Evolutionary conservation across 2,797 vertebrate genomes (phyloP), one percentile per base, ranked within the genome.

Genomic region (Sitta carolinensis): DNA sequence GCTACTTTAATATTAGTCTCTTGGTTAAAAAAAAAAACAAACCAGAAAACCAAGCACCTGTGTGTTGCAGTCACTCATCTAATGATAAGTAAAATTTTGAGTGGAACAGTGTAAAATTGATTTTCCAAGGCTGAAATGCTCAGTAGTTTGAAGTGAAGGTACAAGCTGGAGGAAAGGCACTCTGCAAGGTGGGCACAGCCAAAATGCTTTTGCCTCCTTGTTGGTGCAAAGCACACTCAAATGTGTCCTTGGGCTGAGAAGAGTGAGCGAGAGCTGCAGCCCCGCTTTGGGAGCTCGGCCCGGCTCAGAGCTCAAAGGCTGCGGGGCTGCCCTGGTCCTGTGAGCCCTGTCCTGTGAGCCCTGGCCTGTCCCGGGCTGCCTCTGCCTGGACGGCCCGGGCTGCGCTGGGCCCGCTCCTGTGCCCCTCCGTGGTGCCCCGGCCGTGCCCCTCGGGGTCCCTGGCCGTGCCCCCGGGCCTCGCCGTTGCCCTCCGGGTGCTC

Each of bases 1-100:
- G 12, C 21, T 61, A 26, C 34, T 58, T 70, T 59, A 79, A 20
- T 45, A 42, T 40, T 55, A 38, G 26, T 38, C 63, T 61, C 23
- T 63, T 80, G 16, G 27, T 50, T 67, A 27, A 55, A 61, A 62
- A 66, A 20, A 26, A 1, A 3, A 50, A 55, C 50, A 66, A 18
- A 30, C 3, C 3, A 1, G 19, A 48, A 16, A 34, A 30, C 29
- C 23, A 12, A n/a, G 11, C 27, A 23, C 9, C 30, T 0, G 0
- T 16, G 7, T 36, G 23, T 34, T 87, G 32, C 40, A 55, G 15
- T 50, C 34, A 14, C 38, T 85, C 16, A 1, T 26, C 1, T 8
- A 26, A 34, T 4, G 25, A 13, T 62, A 84, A 12, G 15, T 50
- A 45, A 75, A 84, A n/a, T 42, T 54, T 57, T 8, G 54, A 54